A percentile compares a stretch with the other conserved stretches of the same genome.
Conservation (phyloP, 2,888 invertebrate species). For the Minunthozetes semirufus region DNA sequence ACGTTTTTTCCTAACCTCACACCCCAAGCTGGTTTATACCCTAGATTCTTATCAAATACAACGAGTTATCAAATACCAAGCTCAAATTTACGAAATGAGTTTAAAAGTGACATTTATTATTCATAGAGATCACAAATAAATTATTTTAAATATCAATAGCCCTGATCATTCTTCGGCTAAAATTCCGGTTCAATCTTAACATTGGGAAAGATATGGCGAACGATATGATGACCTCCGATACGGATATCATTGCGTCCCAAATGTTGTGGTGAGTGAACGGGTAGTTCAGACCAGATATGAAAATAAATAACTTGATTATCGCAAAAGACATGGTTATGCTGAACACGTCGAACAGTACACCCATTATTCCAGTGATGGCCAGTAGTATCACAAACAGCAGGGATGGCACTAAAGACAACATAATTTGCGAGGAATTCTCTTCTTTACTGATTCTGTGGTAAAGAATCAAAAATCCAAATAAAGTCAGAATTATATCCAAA, state of each 20-base stretch:
- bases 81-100: no score
- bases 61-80: no score
- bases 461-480: conserved; percentile 1
- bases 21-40: no score
- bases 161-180: not conserved
- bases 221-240: conserved; percentile 7
- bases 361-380: not conserved
- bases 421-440: not conserved
- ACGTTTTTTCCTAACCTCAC: no score
- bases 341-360: conserved; percentile 3
- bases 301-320: conserved; percentile 10
- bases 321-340: not conserved
- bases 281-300: not conserved
- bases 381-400: not conserved
- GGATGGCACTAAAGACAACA: conserved; percentile 1
- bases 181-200: not conserved
- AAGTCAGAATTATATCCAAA: not conserved
- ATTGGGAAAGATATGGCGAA: not conserved
- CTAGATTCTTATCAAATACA: no score
- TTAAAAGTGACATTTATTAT: no score
- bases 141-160: not conserved
- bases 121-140: no score
- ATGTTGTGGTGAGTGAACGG: not conserved
- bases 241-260: conserved; percentile 17
- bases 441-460: not conserved